Evolutionary conservation across 2,888 invertebrate species (phyloP).

Genomic region (Mellilla xanthometata): DNA sequence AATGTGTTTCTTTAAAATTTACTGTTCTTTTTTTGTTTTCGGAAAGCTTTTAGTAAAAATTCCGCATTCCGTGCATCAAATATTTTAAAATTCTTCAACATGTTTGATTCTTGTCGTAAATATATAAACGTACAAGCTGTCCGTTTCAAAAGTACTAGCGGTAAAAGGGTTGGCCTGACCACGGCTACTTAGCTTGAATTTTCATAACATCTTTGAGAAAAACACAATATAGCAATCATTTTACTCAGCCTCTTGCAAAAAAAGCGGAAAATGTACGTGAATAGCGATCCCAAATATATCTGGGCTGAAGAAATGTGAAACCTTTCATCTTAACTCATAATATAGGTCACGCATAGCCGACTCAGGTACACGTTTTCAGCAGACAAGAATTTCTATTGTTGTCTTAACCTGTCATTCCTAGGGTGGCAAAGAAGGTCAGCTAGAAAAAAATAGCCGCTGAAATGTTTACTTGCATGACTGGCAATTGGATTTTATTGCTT

Average conservation of each 20-base stretch:
- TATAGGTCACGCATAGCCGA: slow-evolving; percentile 47
- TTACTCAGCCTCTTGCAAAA: slow-evolving; percentile 13
- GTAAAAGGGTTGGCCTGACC: background rate
- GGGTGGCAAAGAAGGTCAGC: slow-evolving; percentile 27
- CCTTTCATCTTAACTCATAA: slow-evolving; percentile 31
- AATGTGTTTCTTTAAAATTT: no score
- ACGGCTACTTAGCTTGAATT: slow-evolving; percentile 4
- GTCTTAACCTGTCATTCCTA: slow-evolving; percentile 34
- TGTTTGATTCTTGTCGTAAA: background rate
- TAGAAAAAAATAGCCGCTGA: slow-evolving; percentile 20
- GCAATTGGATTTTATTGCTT: slow-evolving; percentile 4
- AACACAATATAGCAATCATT: slow-evolving; percentile 9
- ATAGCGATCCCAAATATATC: slow-evolving; percentile 23
- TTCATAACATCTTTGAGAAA: slow-evolving; percentile 4
- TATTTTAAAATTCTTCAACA: slow-evolving; percentile 1
- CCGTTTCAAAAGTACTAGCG: background rate
- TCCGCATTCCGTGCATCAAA: no score
- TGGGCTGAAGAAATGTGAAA: slow-evolving; percentile 32
- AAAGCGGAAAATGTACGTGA: slow-evolving; percentile 13
- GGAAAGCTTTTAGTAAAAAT: background rate
- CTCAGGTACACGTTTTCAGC: slow-evolving; percentile 53
- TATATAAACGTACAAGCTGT: background rate
- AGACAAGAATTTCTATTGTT: slow-evolving; percentile 51
- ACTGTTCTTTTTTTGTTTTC: background rate
- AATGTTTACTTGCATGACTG: slow-evolving; percentile 9